These are phyloP conservation scores for Melanotaenia boesemani DNA, from an alignment of 2,797 vertebrate species.

Conservation along the genomic window DNA sequence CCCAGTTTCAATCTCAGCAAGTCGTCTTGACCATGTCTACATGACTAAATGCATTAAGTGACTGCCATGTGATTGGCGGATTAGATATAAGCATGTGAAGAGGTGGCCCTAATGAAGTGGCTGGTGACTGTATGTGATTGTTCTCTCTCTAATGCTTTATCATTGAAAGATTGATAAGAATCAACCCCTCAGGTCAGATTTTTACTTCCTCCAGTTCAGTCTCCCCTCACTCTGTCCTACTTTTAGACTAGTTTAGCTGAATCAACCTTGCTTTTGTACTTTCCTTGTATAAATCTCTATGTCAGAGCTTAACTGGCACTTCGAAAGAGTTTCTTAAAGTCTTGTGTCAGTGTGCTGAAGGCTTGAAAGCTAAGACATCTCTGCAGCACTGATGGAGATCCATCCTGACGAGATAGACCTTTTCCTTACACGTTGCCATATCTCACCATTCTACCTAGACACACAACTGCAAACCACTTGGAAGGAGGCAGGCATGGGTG, in stretches of 20 bases:
- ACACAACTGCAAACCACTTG: constrained; percentile 35
- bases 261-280: constrained; percentile 29
- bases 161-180: constrained; percentile 7
- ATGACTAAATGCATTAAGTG: too few relatives aligned
- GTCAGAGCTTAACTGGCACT: constrained; percentile 50
- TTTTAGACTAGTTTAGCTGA: constrained; percentile 28
- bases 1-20: too few relatives aligned
- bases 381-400: constrained; percentile 46
- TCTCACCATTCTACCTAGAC: constrained; percentile 45
- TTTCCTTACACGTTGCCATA: constrained; percentile 28
- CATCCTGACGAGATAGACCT: constrained; percentile 42
- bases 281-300: constrained; percentile 16
- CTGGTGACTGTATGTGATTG: too few relatives aligned
- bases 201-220: constrained; percentile 2
- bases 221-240: constrained; percentile 31
- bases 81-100: too few relatives aligned
- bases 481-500: constrained; percentile 9
- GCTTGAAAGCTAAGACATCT: constrained; percentile 59
- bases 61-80: too few relatives aligned
- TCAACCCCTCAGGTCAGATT: constrained; percentile 15
- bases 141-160: constrained; percentile 1
- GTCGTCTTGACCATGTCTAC: too few relatives aligned
- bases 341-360: constrained; percentile 39
- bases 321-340: constrained; percentile 48
- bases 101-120: too few relatives aligned